phyloP scores from a whole-genome alignment of 2,888 invertebrate species.

The Sarcophaga variegata region DNA sequence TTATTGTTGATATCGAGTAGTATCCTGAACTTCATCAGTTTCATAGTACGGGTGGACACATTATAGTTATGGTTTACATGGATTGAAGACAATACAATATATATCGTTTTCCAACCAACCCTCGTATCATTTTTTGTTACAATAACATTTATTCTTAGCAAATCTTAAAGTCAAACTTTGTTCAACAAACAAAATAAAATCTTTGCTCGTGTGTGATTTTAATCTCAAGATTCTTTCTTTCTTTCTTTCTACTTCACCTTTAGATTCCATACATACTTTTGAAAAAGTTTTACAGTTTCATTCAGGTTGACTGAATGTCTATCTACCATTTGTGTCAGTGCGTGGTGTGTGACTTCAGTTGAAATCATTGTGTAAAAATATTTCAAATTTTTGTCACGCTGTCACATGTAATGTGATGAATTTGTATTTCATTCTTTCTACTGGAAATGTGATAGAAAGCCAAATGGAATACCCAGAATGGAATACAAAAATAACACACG shows the following conservation, averaged over 20 bases:
- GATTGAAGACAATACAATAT: no score
- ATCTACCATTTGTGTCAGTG: no score
- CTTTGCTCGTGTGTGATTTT: slow-evolving; percentile 4
- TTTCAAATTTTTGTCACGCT: slow-evolving; percentile 63
- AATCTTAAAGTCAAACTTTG: slow-evolving; percentile 20
- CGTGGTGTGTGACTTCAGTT: background rate
- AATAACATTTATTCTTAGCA: slow-evolving; percentile 12
- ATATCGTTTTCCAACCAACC: no score
- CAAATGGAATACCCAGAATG: background rate
- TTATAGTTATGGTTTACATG: background rate
- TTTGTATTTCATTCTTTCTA: slow-evolving; percentile 54
- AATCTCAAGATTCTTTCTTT: background rate
- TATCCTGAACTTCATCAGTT: background rate
- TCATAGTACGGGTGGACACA: no score
- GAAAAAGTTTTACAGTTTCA: no score
- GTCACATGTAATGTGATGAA: slow-evolving; percentile 59
- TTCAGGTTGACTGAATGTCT: no score
- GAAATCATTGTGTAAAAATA: slow-evolving; percentile 8
- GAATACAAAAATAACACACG: slow-evolving; percentile 30
- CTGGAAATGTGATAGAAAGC: slow-evolving; percentile 18
- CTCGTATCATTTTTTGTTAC: background rate
- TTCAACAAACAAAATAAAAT: background rate
- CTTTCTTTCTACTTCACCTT: no score
- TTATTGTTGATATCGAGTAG: no score
- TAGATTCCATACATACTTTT: no score